phyloP scores from a whole-genome alignment of 2,113 vertebrate genomes.

The Diphyllodes magnificus region DNA sequence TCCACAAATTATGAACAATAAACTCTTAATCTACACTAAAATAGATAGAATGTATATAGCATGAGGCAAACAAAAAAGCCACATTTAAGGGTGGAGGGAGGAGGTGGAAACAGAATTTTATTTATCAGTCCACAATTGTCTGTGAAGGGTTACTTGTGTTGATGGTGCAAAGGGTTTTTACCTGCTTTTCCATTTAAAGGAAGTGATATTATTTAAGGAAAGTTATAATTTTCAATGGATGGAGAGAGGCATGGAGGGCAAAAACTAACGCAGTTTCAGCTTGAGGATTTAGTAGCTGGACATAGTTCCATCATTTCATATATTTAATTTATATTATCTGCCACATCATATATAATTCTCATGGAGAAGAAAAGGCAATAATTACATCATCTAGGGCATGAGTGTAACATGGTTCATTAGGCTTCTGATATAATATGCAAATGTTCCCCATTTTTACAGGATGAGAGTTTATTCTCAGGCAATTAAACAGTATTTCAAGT shows the following conservation, averaged over 20 bases:
- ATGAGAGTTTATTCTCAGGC: neutral
- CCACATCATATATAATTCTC: neutral
- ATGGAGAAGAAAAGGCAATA: neutral
- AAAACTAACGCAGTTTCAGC: neutral
- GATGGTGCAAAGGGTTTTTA: neutral
- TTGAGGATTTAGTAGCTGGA: neutral
- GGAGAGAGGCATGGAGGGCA: neutral
- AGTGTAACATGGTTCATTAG: neutral
- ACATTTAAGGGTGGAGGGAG: neutral
- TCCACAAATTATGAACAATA: neutral
- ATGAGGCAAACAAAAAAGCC: neutral
- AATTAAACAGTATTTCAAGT: neutral
- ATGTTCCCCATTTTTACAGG: neutral
- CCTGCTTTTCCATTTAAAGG: neutral
- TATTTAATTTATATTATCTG: neutral
- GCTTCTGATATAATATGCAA: neutral
- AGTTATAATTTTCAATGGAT: neutral
- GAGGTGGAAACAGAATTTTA: neutral
- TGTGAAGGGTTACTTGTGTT: neutral
- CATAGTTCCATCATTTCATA: neutral
- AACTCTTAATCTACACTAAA: neutral
- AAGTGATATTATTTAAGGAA: neutral
- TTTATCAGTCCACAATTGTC: neutral
- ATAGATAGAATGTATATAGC: neutral
- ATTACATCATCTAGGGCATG: neutral